These are phyloP conservation scores for Ictidomys tridecemlineatus DNA, from an alignment of 2,113 vertebrate genomes.

Conservation along the genomic window DNA sequence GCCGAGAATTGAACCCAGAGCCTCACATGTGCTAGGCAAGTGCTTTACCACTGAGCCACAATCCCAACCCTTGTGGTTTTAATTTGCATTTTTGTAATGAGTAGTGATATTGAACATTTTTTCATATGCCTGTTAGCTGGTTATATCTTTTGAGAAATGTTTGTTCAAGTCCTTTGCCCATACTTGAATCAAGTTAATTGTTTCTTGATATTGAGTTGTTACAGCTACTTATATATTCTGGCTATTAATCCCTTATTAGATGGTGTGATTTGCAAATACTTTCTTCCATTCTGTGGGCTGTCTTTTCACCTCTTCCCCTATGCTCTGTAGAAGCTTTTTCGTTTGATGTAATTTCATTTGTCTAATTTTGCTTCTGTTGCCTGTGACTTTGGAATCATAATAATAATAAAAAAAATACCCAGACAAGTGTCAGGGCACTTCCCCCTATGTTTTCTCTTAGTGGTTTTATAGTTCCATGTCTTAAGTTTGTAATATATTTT, in stretches of 20 bases:
- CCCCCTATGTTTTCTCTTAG: not conserved
- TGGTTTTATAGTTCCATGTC: not conserved
- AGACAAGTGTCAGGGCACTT: not conserved
- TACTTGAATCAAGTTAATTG: not conserved
- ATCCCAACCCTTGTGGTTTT: not conserved
- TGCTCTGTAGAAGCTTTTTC: not conserved
- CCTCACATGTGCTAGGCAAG: too few relatives aligned
- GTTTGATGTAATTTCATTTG: not conserved
- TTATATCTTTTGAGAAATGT: not conserved
- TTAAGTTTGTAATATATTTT: not conserved
- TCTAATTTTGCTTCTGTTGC: not conserved
- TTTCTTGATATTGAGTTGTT: not conserved
- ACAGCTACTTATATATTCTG: not conserved
- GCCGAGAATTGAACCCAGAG: too few relatives aligned
- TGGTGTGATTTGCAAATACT: not conserved
- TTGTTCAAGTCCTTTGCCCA: not conserved
- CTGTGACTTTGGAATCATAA: not conserved
- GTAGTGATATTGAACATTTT: not conserved
- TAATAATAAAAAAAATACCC: not conserved
- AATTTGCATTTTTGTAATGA: not conserved
- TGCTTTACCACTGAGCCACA: too few relatives aligned
- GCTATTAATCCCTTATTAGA: not conserved
- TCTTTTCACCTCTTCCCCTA: not conserved
- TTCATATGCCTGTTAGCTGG: not conserved
- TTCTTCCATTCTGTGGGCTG: not conserved